Evolutionary conservation across 2,113 vertebrate genomes (phyloP).

Genomic region (Cottus gobio): DNA sequence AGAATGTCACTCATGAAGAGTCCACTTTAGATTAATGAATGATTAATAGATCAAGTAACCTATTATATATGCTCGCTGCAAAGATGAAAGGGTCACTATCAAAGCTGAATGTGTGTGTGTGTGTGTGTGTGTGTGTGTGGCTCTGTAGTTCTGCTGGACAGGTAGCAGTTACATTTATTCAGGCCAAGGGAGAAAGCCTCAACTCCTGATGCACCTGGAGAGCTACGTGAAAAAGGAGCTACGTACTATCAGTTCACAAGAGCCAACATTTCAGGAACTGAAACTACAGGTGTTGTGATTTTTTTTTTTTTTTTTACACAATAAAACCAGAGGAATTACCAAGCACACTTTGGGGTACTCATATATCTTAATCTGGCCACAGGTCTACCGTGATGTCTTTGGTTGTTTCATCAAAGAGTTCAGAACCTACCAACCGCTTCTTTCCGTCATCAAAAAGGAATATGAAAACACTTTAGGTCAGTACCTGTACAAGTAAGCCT

Average conservation of each 20-base stretch:
- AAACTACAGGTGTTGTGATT: constrained; percentile 85
- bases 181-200: constrained; percentile 78
- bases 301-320: constrained; percentile 2
- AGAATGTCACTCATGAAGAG: background rate
- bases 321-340: background rate
- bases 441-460: constrained; percentile 88
- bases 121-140: background rate
- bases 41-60: background rate
- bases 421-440: constrained; percentile 88
- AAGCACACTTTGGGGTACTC: background rate
- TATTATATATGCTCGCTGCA: background rate
- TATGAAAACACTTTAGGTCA: constrained; percentile 89
- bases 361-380: constrained; percentile 14
- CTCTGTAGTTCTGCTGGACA: constrained; percentile 36
- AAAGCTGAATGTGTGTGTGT: background rate
- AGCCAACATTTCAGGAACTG: constrained; percentile 80
- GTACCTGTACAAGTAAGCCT: constrained; percentile 41
- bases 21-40: background rate
- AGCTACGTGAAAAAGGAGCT: constrained; percentile 83
- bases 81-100: background rate
- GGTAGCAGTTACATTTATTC: constrained; percentile 57
- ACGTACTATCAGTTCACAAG: constrained; percentile 69
- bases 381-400: constrained; percentile 88
- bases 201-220: constrained; percentile 82
- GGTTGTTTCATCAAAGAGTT: constrained; percentile 88